Evolutionary conservation across 2,113 vertebrate genomes (phyloP).

Genomic region (Thalassarche chlororhynchos): DNA sequence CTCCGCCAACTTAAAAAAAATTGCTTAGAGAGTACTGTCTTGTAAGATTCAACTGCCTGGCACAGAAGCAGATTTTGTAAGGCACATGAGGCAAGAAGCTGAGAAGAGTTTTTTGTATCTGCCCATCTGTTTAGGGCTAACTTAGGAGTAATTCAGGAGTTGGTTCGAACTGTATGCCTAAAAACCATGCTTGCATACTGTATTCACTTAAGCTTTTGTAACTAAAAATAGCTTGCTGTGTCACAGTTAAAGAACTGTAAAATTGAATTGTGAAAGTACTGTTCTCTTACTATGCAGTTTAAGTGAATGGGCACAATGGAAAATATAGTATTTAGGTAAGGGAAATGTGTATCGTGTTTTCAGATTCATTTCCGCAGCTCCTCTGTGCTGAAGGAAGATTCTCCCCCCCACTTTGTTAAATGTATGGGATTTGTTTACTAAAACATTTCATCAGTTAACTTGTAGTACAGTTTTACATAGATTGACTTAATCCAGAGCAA

Average conservation of each 20-base stretch:
- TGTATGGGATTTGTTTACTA: background rate
- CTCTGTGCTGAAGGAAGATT: background rate
- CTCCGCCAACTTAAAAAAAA: background rate
- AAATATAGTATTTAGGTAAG: background rate
- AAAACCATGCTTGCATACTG: background rate
- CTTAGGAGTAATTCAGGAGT: background rate
- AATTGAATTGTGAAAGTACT: background rate
- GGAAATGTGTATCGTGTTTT: background rate
- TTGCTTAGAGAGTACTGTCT: background rate
- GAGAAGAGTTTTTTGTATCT: background rate
- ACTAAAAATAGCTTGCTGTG: background rate
- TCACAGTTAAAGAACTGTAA: background rate
- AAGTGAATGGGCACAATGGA: background rate
- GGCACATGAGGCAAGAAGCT: background rate
- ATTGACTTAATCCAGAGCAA: background rate
- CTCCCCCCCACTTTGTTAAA: background rate
- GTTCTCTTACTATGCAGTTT: background rate
- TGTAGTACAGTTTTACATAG: background rate
- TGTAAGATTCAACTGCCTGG: background rate
- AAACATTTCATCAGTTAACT: background rate
- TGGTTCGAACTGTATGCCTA: background rate
- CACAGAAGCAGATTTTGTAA: background rate
- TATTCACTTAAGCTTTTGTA: background rate
- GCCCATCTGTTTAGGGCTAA: background rate
- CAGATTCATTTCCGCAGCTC: background rate